A percentile compares a stretch with the other conserved stretches of the same genome.
Conservation (phyloP, 2,888 invertebrate species). For the Ptilodon capucinus region DNA sequence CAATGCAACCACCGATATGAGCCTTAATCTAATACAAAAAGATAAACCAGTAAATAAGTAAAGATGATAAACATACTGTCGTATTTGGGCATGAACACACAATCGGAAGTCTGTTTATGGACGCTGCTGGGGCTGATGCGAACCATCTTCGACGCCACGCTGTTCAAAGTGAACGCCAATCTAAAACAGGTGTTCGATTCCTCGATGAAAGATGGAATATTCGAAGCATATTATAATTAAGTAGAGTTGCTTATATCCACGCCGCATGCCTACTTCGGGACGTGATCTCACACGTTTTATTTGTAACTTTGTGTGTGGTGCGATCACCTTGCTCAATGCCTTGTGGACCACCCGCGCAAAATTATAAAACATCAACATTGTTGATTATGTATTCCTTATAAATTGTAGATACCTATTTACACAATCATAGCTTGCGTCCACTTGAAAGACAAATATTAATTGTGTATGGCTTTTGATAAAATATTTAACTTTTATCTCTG, state of each 20-base stretch:
- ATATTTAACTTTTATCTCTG: too few relatives aligned
- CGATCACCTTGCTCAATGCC: too few relatives aligned
- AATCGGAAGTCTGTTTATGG: slow-evolving; percentile 78
- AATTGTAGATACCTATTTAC: too few relatives aligned
- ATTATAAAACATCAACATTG: neutral
- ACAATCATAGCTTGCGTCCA: too few relatives aligned
- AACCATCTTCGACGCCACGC: slow-evolving; percentile 79
- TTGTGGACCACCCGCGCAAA: neutral
- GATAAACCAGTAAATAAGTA: neutral
- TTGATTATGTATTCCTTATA: neutral
- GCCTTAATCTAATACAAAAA: neutral
- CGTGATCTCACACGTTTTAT: neutral
- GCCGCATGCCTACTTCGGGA: neutral
- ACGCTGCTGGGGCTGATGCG: slow-evolving; percentile 75
- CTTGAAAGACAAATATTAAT: too few relatives aligned
- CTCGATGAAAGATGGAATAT: slow-evolving; percentile 21
- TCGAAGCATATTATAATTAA: slow-evolving; percentile 14
- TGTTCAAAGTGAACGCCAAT: slow-evolving; percentile 80
- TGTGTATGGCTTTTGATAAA: too few relatives aligned
- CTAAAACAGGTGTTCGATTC: slow-evolving; percentile 67
- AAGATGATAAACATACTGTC: slow-evolving; percentile 68
- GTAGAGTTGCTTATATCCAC: neutral
- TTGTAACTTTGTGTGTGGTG: neutral
- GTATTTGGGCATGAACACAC: slow-evolving; percentile 73
- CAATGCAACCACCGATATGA: neutral